These are phyloP conservation scores for Lithobates pipiens DNA, from an alignment of 2,797 vertebrate genomes.

Conservation along the genomic window DNA sequence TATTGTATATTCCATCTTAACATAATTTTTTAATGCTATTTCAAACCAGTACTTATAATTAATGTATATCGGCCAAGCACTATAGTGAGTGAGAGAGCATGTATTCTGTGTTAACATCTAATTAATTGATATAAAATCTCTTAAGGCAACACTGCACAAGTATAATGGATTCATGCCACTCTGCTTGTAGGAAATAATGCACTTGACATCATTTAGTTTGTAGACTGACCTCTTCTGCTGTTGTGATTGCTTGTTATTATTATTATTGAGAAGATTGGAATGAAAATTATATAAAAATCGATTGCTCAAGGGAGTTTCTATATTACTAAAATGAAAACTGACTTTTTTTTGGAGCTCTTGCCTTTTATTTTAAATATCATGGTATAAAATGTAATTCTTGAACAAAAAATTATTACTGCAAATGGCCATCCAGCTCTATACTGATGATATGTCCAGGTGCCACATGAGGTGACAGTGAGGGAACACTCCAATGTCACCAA, in stretches of 20 bases:
- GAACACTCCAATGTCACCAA: too few relatives aligned
- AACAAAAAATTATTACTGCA: too few relatives aligned
- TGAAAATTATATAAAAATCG: not conserved
- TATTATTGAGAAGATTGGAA: conserved; percentile 13
- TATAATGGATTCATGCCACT: not conserved
- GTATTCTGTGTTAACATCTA: not conserved
- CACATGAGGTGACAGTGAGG: too few relatives aligned
- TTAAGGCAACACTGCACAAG: conserved; percentile 12
- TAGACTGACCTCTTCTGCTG: not conserved
- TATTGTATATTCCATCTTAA: conserved; percentile 20
- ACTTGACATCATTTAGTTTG: conserved; percentile 21
- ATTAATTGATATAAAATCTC: conserved; percentile 15
- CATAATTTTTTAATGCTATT: conserved; percentile 9
- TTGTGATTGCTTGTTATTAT: not conserved
- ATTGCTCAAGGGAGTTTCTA: not conserved
- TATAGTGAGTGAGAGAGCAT: not conserved
- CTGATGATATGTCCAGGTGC: too few relatives aligned
- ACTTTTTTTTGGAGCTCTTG: not conserved
- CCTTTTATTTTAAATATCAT: not conserved
- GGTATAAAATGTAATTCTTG: too few relatives aligned
- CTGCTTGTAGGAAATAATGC: not conserved
- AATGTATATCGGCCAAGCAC: conserved; percentile 8
- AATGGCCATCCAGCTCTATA: too few relatives aligned
- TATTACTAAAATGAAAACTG: not conserved
- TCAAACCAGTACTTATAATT: conserved; percentile 29